Percentiles rank a stretch among this genome's conserved stretches.
Conservation (phyloP, 1,140 invertebrate genomes). For the Drosophila murphyi region DNA sequence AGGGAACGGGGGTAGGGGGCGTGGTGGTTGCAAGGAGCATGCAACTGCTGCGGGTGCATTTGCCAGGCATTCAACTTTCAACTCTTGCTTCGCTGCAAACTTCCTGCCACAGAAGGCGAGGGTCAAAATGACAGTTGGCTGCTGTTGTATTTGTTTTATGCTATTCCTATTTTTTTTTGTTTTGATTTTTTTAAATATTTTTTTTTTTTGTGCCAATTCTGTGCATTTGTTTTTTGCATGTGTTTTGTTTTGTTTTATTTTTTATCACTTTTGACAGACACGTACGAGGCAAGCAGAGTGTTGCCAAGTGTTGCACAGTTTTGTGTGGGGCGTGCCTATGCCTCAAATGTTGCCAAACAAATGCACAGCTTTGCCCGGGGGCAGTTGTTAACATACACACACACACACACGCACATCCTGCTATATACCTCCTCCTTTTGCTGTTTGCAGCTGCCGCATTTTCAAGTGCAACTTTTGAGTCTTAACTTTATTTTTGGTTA, state of each 20-base stretch:
- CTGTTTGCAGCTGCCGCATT: neutral
- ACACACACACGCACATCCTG: no score
- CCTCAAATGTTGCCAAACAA: constrained; percentile 30
- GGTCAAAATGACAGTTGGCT: constrained; percentile 41
- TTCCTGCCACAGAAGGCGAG: constrained; percentile 2
- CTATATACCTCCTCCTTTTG: no score
- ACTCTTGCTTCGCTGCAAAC: constrained; percentile 59
- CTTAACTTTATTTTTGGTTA: constrained; percentile 62
- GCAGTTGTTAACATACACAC: neutral
- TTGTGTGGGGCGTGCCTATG: constrained; percentile 46
- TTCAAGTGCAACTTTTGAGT: constrained; percentile 24
- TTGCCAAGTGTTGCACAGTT: constrained; percentile 62
- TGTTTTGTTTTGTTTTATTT: constrained; percentile 34
- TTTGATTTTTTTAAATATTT: neutral
- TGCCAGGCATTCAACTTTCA: constrained; percentile 79
- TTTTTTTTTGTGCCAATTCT: constrained; percentile 25
- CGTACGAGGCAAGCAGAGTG: constrained; percentile 39
- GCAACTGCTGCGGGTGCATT: constrained; percentile 56
- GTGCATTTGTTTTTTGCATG: constrained; percentile 1
- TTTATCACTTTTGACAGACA: constrained; percentile 39
- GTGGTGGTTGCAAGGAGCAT: constrained; percentile 22
- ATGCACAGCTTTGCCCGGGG: neutral
- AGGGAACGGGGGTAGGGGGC: neutral
- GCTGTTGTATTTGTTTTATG: constrained; percentile 28
- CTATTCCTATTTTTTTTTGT: constrained; percentile 25